Evolutionary conservation across 2,888 invertebrate genomes (phyloP), one percentile per base, ranked within the genome.

Genomic region (Thera britannica): DNA sequence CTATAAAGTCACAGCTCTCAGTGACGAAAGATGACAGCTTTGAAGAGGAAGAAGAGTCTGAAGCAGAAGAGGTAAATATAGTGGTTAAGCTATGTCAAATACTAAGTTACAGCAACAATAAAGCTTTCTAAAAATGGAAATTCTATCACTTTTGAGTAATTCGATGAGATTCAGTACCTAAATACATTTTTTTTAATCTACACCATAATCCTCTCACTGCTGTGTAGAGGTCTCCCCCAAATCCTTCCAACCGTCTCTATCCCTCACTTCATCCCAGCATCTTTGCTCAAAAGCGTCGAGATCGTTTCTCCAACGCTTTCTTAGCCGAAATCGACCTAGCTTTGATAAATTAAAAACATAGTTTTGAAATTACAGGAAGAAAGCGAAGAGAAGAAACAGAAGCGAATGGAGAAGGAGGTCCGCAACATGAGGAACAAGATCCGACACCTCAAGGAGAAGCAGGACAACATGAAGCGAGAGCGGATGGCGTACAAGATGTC

Each of bases 381-480:
- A 70, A 95, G 94, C 55, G 94, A 94, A 78, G 94, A 90, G 83
- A 96, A 94, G 88, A 95, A 93, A 85, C 95, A 89, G 84, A 96
- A 82, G 94, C 95, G 88, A 87, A 93, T 86, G 93, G 96, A 83
- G 91, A 96, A 84, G 89, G 96, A 88, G 90, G 94, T 85, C 88
- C 96, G 89, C 86, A 95, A 89, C 93, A 95, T 87, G 95, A 95
- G 73, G 94, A 96, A 84, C 95, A 97, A 89, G 94, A 96, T 81
- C 93, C 95, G 88, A 91, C 96, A 86, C 90, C 94, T 80, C 94
- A 96, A 86, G 88, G 97, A 85, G 95, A 97, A 92, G 87, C 97
- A 80, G 95, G 97, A 92, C 90, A 96, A 96, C 71, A 97, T 97
- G 77, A 96, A 96, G 81, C 96, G 96, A 82, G 98, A 98, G 81